phyloP scores from a whole-genome alignment of 2,113 vertebrate species.

The Ptilonorhynchus violaceus region DNA sequence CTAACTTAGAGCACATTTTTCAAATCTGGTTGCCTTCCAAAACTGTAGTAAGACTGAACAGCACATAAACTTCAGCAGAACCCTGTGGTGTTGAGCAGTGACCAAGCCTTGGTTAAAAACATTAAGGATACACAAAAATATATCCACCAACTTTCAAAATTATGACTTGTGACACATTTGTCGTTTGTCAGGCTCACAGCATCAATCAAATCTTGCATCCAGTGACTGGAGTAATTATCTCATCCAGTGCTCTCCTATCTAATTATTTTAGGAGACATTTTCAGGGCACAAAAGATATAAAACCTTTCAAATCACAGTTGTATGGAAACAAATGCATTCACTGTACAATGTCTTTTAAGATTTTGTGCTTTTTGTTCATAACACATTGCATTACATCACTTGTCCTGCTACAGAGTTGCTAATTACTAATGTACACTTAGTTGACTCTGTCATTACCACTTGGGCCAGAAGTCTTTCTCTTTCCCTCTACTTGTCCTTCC shows the following conservation, averaged over 20 bases:
- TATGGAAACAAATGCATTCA: not conserved
- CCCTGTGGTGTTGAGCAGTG: not conserved
- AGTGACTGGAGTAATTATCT: not conserved
- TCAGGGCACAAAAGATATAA: conserved; percentile 1
- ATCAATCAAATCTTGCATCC: conserved; percentile 13
- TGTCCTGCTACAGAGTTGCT: rapidly evolving
- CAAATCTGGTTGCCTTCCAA: not conserved
- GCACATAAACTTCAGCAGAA: not conserved
- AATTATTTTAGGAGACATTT: conserved; percentile 60
- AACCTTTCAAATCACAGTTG: conserved; percentile 3
- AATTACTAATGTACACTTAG: not conserved
- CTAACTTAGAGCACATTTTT: not conserved
- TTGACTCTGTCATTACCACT: not conserved
- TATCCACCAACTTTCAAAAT: not conserved
- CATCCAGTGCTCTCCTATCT: not conserved
- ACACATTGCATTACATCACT: not conserved
- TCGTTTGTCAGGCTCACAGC: not conserved
- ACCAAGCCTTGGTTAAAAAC: not conserved
- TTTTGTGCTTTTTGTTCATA: not conserved
- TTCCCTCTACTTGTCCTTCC: not conserved
- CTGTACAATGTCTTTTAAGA: not conserved
- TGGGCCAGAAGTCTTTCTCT: not conserved
- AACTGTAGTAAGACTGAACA: not conserved
- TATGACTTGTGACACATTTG: not conserved
- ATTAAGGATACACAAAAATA: not conserved